Base-by-base conservation (phyloP, 2,797 vertebrate species). In the Microctenopoma steveboyesi region DNA sequence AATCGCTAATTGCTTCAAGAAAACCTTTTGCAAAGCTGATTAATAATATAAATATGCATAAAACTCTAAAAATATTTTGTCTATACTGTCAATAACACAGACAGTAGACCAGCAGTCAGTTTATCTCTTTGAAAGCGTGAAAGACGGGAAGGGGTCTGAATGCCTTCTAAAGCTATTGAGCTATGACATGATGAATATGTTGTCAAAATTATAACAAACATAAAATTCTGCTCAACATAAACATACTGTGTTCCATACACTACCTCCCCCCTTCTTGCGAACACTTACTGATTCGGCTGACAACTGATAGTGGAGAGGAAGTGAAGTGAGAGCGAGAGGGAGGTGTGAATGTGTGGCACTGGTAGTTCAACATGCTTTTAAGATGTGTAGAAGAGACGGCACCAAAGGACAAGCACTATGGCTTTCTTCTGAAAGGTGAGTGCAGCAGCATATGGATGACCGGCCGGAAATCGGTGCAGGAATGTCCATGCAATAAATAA, bases 361-460 rank as follows among this genome's bases (percentile, higher is more conserved):
- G 45, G 45, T 49, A 54, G 72, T 78, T 85, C 62, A 73, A 47
- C 61, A 39, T 59, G 69, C 45, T 84, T 84, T 88, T 60, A 72
- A 50, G 58, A 58, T 40, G 59, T 56, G 69, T 63, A 67, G 71
- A 72, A 65, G 47, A 78, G 75, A 78, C 71, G 40, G 66, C 76
- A 57, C 51, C 62, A 64, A 33, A 78, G 61, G 73, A 80, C 72
- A 56, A 70, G 57, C 48, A 25, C 53, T 33, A 43, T 2, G 0
- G 76, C 71, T 83, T 83, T 85, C 78, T 85, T 74, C 66, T 78
- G 68, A 84, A 74, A 81, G 79, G 73, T 60, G 73, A 76, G 57
- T n/a, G 54, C 61, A 60, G 45, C 25, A 16, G 63, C 3, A 6
- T 46, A 30, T 57, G 42, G 54, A n/a, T 5, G 16, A 58, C 42